Evolutionary conservation across 2,797 vertebrate species (phyloP).

Genomic region (Pseudopleuronectes americanus): DNA sequence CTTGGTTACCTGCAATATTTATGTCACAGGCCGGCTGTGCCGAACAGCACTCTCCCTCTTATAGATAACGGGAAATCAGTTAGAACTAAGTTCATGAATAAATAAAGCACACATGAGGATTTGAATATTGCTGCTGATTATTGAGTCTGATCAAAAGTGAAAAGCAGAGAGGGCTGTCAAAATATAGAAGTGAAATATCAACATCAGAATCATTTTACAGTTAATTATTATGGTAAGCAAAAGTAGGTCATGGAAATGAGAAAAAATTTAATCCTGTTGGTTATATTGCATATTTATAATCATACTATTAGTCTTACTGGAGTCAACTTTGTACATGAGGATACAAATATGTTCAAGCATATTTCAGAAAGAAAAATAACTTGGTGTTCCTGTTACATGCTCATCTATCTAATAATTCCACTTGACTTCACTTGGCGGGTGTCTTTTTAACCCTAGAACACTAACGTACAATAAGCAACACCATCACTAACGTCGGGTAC

Average conservation of each 20-base stretch:
- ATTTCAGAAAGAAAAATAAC: too few species aligned
- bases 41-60: background rate
- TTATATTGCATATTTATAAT: background rate
- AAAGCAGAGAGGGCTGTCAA: background rate
- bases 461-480: too few species aligned
- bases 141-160: conserved; percentile 26
- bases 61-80: background rate
- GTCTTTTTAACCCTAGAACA: too few species aligned
- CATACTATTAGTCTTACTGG: background rate
- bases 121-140: background rate
- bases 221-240: conserved; percentile 28
- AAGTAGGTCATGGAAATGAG: conserved; percentile 37
- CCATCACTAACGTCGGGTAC: too few species aligned
- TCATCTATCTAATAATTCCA: too few species aligned
- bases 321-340: conserved; percentile 1
- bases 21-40: background rate
- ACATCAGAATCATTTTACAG: conserved; percentile 8
- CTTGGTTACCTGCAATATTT: background rate
- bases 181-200: conserved; percentile 7
- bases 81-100: background rate
- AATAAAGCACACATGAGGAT: conserved; percentile 6
- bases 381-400: too few species aligned
- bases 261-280: background rate
- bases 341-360: background rate
- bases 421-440: too few species aligned